Base-by-base conservation (phyloP, 2,113 vertebrate genomes). In the Thryonomys swinderianus region DNA sequence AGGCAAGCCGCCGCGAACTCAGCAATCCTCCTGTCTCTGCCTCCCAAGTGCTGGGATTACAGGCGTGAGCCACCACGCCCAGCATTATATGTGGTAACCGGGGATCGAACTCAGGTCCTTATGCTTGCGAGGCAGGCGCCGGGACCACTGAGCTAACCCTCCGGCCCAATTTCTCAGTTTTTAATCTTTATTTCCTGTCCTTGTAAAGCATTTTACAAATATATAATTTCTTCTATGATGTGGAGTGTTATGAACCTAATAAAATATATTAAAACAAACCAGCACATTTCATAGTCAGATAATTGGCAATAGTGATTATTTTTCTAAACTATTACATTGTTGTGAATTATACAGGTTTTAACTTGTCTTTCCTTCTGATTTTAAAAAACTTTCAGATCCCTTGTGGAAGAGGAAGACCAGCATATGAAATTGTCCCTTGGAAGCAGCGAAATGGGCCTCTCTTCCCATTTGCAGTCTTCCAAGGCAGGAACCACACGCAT, bases 371-470 rank as follows among this genome's bases (percentile, higher is more conserved):
- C 95, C 95, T 96, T 97, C 13, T 94, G 93, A 96, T 95, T 95
- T 92, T 45, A 93, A 91, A 80, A 90, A 27, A 74, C 85, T 95
- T 97, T 85, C 82, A 99, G 99, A 99, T 99, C 99, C 97, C 99
- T 99, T 84, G 99, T 99, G 98, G 99, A 99, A 98, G 99, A 99
- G 98, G 99, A 99, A 97, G 99, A 99, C 98, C 99, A 99, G 98
- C 99, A 99, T 98, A 99, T 99, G 99, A 99, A 99, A 99, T 99
- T 99, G 25, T 99, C 99, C 97, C 98, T 99, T 95, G 99, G 99
- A 96, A 99, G 99, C 98, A 99, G 99, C 98, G 99, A 99, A 98
- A 99, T 99, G 99, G 99, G 99, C 96, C 98, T 99, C 91, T 99
- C 99, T 97, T 99, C 99, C 98, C 99, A 99, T 97, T 99, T 99